Base-by-base conservation (phyloP, 2,113 vertebrate genomes). In the Rhinolophus ferrumequinum region DNA sequence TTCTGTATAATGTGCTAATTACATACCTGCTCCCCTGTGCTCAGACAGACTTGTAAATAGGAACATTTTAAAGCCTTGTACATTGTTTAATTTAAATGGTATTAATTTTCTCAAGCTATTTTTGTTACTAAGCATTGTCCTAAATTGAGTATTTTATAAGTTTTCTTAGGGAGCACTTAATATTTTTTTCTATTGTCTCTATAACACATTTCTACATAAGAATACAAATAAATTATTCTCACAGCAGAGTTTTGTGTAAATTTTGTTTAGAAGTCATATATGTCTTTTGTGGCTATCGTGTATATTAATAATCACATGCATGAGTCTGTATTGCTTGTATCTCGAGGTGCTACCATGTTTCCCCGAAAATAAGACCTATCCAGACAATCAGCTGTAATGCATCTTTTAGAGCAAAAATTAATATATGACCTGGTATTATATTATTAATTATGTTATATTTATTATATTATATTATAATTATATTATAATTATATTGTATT, bases 221-320 rank as follows among this genome's bases (percentile, higher is more conserved):
- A 18, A 82, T 83, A 86, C 38, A 35, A 97, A 98, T 97, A 97
- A 97, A 97, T 89, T 86, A 96, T 89, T 72, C 19, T 62, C 85
- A 72, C 10, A 58, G 19, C 75, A 91, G 60, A 93, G 58, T 73
- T 88, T 56, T 22, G 26, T 86, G 24, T 81, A n/a, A 58, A 52
- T 77, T 91, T 60, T 93, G 69, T 77, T 81, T 88, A 41, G 64
- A 88, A 79, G 35, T 73, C 54, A 33, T n/a, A 1, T 47, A 66
- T 86, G 54, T 67, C 26, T 72, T 94, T 76, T 66, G 30, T 44
- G 90, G 22, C 35, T 54, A 60, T 10, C 5, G 12, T 77, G 15
- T 62, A 30, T 44, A 16, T 66, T 73, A 64, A 54, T 8, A 72
- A 30, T 80, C 47, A 62, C 54, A 19, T 14, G 8, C 18, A 3